Base-by-base conservation (phyloP, 2,888 invertebrate species). In the Andrena camellia region DNA sequence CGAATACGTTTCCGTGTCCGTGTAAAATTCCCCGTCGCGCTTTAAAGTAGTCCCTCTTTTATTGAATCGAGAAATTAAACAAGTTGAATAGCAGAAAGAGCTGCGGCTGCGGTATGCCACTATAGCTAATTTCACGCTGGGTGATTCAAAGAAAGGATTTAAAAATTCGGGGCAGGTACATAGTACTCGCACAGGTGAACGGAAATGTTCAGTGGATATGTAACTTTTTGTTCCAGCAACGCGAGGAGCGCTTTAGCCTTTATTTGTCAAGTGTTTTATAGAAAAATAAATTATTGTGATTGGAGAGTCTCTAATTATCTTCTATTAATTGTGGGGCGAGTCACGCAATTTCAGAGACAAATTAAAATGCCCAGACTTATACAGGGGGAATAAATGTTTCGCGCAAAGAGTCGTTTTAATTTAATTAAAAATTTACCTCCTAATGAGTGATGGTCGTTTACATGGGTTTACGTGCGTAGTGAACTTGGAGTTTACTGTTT, bases 1-100 rank as follows among this genome's bases (percentile, higher is more conserved):
- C 59, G 95, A 95, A 72, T 93, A 94, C 68, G 94, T 93, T 90
- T 95, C 95, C n/a, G 95, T 93, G 31, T 90, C 89, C 42, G 91
- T 89, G 86, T 90, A 92, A 81, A 93, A 90, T 29, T 93, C 91
- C 2, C 93, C 93, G 69, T 91, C 91, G 62, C 90, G 82, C 42
- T 89, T 92, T 35, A 92, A 82, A 64, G 89, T 92, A 62, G 92
- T 90, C 2, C 88, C 90, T 81, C 94, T 93, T 74, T 74, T 59
- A 26, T 26, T 26, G 23, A 33, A 23, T 63, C 10, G 6, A 71
- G 20, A 23, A 52, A 23, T 26, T 48, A 57, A 23, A 23, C 23
- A 60, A 42, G 42, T 35, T 54, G 23, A 33, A 17, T 35, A 13
- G 35, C 13, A 35, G 23, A 6, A 57, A 35, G 13, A 57, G 10